Evolutionary conservation across 1,140 invertebrate species (phyloP).

Genomic region (Maconellicoccus hirsutus): DNA sequence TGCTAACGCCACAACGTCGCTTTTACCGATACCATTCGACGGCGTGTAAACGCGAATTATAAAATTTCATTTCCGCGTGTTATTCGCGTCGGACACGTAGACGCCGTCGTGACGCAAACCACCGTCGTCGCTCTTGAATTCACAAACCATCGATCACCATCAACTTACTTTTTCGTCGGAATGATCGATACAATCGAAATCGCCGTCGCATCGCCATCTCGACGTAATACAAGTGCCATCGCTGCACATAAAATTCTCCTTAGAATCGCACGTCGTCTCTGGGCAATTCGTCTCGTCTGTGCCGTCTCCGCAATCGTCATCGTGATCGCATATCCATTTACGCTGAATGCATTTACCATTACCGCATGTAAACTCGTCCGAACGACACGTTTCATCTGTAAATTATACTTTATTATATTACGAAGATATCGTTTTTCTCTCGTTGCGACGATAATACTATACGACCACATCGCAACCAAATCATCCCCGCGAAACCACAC

Average conservation of each 20-base stretch:
- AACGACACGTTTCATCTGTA: slow-evolving; percentile 70
- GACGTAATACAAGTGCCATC: slow-evolving; percentile 53
- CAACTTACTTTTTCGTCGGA: slow-evolving; percentile 59
- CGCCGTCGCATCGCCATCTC: slow-evolving; percentile 74
- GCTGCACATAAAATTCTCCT: slow-evolving; percentile 56
- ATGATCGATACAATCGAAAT: slow-evolving; percentile 66
- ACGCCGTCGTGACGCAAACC: too few relatives aligned
- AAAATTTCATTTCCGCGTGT: too few relatives aligned
- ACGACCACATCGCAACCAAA: too few relatives aligned
- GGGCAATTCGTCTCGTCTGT: slow-evolving; percentile 69
- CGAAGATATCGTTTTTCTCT: too few relatives aligned
- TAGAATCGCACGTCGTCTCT: slow-evolving; percentile 45
- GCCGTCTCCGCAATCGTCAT: slow-evolving; percentile 73
- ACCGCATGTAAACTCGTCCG: slow-evolving; percentile 78
- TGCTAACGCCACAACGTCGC: too few relatives aligned
- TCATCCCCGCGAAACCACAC: too few relatives aligned
- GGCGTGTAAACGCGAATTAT: too few relatives aligned
- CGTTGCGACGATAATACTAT: too few relatives aligned
- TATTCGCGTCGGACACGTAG: too few relatives aligned
- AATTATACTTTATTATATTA: slow-evolving; percentile 12
- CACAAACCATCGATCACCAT: too few relatives aligned
- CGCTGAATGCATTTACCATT: slow-evolving; percentile 80
- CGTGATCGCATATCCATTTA: slow-evolving; percentile 75
- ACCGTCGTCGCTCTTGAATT: too few relatives aligned
- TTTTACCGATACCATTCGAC: too few relatives aligned